A percentile compares a stretch with the other conserved stretches of the same genome.
phyloP scores from a whole-genome alignment of 2,113 vertebrate species.

The Theristicus caerulescens region DNA sequence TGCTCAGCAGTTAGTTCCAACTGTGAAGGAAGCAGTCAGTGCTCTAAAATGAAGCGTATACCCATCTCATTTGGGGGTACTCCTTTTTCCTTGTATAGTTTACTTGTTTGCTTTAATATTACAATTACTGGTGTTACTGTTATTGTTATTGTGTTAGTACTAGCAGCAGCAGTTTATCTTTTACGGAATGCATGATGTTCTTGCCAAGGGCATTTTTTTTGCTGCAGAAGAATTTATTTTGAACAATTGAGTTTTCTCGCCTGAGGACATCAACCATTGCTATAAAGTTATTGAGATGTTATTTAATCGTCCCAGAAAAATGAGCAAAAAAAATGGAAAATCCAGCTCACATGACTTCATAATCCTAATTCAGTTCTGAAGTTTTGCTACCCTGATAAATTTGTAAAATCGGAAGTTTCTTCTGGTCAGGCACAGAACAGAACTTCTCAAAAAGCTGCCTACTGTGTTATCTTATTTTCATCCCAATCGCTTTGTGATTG shows the following conservation, averaged over 20 bases:
- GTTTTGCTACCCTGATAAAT: neutral
- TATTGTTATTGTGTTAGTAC: neutral
- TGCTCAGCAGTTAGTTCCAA: neutral
- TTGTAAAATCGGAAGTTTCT: neutral
- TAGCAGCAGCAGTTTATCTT: neutral
- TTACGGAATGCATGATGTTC: neutral
- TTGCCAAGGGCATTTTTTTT: neutral
- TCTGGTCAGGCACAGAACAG: neutral
- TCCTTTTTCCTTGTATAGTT: neutral
- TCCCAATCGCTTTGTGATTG: neutral
- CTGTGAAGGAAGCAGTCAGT: neutral
- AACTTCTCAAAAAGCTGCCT: neutral
- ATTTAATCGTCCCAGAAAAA: neutral
- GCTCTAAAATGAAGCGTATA: neutral
- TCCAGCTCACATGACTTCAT: neutral
- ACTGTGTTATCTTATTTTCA: neutral
- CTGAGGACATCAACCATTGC: neutral
- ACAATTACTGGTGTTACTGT: neutral
- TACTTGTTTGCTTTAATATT: neutral
- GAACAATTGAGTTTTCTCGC: neutral
- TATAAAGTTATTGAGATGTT: neutral
- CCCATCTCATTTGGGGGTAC: neutral
- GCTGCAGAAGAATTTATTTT: neutral
- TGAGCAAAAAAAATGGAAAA: neutral
- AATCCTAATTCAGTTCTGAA: neutral